Evolutionary conservation across 2,113 vertebrate species (phyloP).

Genomic region (Melanotaenia duboulayi): DNA sequence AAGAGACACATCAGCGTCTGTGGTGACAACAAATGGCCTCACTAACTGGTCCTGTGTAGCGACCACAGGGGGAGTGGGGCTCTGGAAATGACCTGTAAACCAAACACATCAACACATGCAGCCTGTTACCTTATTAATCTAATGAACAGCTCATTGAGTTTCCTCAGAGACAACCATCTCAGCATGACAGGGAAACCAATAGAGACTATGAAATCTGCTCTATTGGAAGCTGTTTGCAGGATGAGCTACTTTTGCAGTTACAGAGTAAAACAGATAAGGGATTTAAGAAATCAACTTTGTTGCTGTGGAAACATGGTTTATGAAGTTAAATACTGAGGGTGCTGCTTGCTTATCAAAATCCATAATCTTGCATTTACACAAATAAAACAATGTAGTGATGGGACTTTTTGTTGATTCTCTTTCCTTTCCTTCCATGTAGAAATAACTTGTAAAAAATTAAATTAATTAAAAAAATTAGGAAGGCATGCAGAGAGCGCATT

Average conservation of each 20-base stretch:
- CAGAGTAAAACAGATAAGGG: constrained; percentile 24
- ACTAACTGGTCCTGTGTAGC: constrained; percentile 52
- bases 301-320: constrained; percentile 30
- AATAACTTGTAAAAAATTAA: not conserved
- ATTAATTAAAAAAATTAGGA: too few species aligned
- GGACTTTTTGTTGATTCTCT: constrained; percentile 12
- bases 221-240: constrained; percentile 39
- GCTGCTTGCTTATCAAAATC: constrained; percentile 25
- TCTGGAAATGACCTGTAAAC: constrained; percentile 73
- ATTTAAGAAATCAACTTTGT: constrained; percentile 31
- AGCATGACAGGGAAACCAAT: constrained; percentile 48
- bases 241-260: constrained; percentile 55
- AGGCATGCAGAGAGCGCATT: too few species aligned
- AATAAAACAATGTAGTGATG: not conserved
- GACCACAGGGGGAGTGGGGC: constrained; percentile 62
- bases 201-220: constrained; percentile 65
- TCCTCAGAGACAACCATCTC: constrained; percentile 70
- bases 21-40: constrained; percentile 70
- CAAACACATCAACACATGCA: constrained; percentile 77
- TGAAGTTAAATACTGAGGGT: constrained; percentile 30
- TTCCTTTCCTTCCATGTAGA: not conserved
- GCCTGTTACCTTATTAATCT: constrained; percentile 78
- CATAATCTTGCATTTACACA: constrained; percentile 15
- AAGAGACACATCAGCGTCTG: constrained; percentile 67
- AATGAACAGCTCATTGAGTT: constrained; percentile 71